phyloP scores from a whole-genome alignment of 2,797 vertebrate species.

The Danio albolineatus region DNA sequence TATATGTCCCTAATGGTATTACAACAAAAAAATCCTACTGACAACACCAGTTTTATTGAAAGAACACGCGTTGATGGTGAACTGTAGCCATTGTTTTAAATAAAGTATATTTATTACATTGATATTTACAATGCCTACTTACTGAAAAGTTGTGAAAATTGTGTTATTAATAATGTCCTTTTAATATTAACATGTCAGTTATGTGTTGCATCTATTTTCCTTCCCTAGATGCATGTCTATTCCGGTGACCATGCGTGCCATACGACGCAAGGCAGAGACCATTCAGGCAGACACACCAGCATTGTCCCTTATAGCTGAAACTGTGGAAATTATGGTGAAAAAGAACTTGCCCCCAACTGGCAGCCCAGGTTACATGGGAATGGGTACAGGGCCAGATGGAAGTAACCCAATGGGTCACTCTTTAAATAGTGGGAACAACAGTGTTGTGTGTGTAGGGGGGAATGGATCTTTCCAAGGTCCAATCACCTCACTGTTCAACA shows the following conservation, averaged over 20 bases:
- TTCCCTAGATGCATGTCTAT: constrained; percentile 95
- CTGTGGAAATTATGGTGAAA: constrained; percentile 98
- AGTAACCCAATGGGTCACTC: constrained; percentile 89
- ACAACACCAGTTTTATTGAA: too few species aligned
- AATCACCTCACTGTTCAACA: constrained; percentile 89
- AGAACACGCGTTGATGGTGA: background rate
- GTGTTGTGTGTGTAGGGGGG: constrained; percentile 58
- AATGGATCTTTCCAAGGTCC: constrained; percentile 85
- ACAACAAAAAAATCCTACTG: too few species aligned
- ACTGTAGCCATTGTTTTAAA: background rate
- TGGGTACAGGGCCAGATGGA: constrained; percentile 80
- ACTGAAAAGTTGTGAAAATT: background rate
- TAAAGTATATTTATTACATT: background rate
- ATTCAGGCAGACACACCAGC: constrained; percentile 98
- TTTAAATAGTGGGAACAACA: constrained; percentile 77
- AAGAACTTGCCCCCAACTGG: constrained; percentile 95
- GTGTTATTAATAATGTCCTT: background rate
- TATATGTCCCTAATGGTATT: too few species aligned
- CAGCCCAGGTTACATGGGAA: constrained; percentile 92
- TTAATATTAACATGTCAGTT: background rate
- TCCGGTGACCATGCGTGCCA: constrained; percentile 98
- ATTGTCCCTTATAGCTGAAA: constrained; percentile 96
- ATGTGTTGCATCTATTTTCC: background rate
- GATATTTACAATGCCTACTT: background rate
- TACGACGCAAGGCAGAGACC: constrained; percentile 97